These are phyloP conservation scores for Premnoplex brunnescens DNA, from an alignment of 2,797 vertebrate genomes.

Conservation along the genomic window DNA sequence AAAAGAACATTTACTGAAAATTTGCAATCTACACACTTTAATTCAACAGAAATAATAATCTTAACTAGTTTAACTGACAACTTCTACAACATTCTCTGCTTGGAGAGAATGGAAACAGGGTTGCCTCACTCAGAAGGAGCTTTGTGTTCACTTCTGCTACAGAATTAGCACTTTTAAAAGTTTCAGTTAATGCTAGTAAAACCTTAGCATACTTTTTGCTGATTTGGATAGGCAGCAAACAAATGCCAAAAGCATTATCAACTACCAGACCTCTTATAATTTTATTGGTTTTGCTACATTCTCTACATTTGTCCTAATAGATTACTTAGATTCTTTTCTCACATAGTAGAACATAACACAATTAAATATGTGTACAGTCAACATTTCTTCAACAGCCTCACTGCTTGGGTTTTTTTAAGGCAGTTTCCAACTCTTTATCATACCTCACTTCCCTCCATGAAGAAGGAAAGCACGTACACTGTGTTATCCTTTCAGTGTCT, in stretches of 20 bases:
- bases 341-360: background rate
- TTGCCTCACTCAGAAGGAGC: background rate
- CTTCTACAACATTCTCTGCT: background rate
- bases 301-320: background rate
- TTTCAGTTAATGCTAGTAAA: background rate
- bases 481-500: background rate
- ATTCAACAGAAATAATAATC: background rate
- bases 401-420: background rate
- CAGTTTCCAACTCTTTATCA: background rate
- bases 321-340: background rate
- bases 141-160: background rate
- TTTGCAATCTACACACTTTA: background rate
- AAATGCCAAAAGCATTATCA: background rate
- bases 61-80: background rate
- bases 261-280: background rate
- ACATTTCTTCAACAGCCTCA: background rate
- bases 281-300: background rate
- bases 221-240: background rate
- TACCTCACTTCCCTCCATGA: background rate
- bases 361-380: background rate
- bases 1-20: background rate
- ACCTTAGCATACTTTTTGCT: background rate
- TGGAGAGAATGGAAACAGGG: background rate
- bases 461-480: background rate
- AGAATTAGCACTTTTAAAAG: background rate